A percentile compares a stretch with the other conserved stretches of the same genome.
These are phyloP conservation scores for Zeugodacus cucurbitae DNA, from an alignment of 1,140 invertebrate species.

Conservation along the genomic window DNA sequence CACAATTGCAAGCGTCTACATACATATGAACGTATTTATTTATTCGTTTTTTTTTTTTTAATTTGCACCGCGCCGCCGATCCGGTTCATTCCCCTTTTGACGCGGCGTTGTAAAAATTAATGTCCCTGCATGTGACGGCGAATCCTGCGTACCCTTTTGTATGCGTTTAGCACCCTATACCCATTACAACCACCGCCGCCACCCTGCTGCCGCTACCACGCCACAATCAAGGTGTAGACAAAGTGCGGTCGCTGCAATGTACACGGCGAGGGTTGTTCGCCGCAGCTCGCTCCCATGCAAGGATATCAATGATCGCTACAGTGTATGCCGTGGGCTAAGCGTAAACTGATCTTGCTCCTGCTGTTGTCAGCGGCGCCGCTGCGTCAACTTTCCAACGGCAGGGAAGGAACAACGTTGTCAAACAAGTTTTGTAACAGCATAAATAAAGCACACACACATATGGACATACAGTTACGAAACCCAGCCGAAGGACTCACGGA, in stretches of 20 bases:
- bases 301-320: constrained; percentile 16
- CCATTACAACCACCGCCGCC: no score
- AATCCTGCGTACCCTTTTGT: neutral
- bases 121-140: neutral
- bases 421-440: constrained; percentile 4
- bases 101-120: neutral
- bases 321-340: neutral
- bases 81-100: constrained; percentile 6
- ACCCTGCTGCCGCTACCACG: no score
- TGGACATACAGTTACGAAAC: neutral
- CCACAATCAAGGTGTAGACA: no score
- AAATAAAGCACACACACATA: neutral
- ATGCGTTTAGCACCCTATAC: no score
- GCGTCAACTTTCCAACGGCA: neutral
- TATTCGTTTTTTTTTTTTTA: no score
- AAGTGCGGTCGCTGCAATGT: neutral
- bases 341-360: constrained; percentile 26
- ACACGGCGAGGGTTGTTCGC: neutral
- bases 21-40: neutral
- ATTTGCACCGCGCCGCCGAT: neutral
- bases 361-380: neutral
- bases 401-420: constrained; percentile 4
- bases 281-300: neutral
- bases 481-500: neutral
- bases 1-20: neutral